Evolutionary conservation across 2,888 invertebrate species (phyloP).

Genomic region (Chrysina gloriosa): DNA sequence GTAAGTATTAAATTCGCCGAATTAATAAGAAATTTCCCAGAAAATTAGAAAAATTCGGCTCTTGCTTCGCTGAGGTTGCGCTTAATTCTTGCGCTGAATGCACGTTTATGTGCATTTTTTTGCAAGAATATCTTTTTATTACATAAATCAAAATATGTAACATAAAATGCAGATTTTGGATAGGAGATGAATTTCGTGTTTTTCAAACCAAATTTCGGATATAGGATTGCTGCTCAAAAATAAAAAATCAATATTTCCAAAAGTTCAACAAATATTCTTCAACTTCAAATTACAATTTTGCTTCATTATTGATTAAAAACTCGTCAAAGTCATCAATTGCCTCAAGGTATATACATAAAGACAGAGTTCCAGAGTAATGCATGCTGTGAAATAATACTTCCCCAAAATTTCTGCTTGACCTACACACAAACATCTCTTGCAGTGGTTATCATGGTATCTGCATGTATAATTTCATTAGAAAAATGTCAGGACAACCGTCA

Average conservation of each 20-base stretch:
- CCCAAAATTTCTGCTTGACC: neutral
- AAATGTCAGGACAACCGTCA: slow-evolving; percentile 26
- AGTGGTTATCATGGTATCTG: slow-evolving; percentile 21
- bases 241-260: slow-evolving; percentile 12
- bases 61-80: no score
- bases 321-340: neutral
- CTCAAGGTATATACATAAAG: slow-evolving; percentile 26
- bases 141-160: no score
- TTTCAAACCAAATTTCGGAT: neutral
- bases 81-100: no score
- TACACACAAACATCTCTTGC: neutral
- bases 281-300: neutral
- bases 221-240: neutral
- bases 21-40: no score
- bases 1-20: no score
- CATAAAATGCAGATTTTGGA: no score
- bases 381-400: neutral
- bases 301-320: slow-evolving; percentile 12
- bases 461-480: slow-evolving; percentile 6
- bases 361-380: neutral
- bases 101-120: no score
- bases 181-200: slow-evolving; percentile 9
- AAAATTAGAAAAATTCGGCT: no score
- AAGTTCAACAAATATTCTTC: slow-evolving; percentile 5
- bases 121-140: no score